Percentiles rank a stretch among this genome's conserved stretches.
These are phyloP conservation scores for Drosophila lutescens DNA, from an alignment of 2,888 invertebrate genomes.

Conservation along the genomic window DNA sequence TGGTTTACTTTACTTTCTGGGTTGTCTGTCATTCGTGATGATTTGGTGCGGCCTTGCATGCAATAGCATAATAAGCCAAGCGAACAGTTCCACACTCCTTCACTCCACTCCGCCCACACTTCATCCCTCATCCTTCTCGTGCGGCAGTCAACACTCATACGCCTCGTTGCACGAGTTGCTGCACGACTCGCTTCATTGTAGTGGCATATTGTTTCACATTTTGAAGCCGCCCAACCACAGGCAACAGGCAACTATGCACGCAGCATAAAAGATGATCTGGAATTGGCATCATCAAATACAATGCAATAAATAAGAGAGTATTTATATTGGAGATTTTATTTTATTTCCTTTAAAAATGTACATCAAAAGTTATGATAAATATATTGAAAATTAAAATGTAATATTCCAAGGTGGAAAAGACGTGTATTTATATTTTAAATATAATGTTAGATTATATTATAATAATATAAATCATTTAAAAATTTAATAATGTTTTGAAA, in stretches of 20 bases:
- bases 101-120: constrained; percentile 1
- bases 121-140: constrained; percentile 14
- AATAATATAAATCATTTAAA: too few relatives aligned
- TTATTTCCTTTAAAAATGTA: too few relatives aligned
- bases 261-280: not conserved
- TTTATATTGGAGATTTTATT: too few relatives aligned
- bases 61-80: constrained; percentile 75
- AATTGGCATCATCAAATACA: not conserved
- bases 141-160: constrained; percentile 75
- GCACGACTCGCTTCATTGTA: constrained; percentile 76
- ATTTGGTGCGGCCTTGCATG: constrained; percentile 74
- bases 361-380: not conserved
- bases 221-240: constrained; percentile 36
- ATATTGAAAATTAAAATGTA: too few relatives aligned
- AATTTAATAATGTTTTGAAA: too few relatives aligned
- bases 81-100: constrained; percentile 21
- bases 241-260: constrained; percentile 37
- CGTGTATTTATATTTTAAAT: too few relatives aligned
- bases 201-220: constrained; percentile 76
- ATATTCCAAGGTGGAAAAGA: too few relatives aligned
- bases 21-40: constrained; percentile 67
- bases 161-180: constrained; percentile 77
- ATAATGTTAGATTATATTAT: too few relatives aligned
- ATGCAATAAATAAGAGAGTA: not conserved
- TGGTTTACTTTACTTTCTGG: constrained; percentile 24